Conservation (phyloP, 2,888 invertebrate genomes). For the Masnerella sp. region DNA sequence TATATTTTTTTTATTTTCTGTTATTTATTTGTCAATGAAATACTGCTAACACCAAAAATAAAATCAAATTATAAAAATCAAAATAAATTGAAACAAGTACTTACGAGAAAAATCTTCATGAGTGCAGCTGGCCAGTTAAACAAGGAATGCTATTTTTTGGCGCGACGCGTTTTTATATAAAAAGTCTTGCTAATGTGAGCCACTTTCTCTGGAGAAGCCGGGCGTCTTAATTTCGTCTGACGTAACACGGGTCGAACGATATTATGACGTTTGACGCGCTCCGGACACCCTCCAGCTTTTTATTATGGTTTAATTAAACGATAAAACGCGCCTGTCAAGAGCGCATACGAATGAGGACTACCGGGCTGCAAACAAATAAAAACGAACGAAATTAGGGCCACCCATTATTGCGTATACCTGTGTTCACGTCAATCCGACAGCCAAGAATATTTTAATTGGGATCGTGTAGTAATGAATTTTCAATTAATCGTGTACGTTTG, state of each 20-base stretch:
- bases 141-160: slow-evolving; percentile 66
- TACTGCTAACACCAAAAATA: too few species aligned
- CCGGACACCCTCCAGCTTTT: slow-evolving; percentile 30
- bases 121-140: slow-evolving; percentile 62
- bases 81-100: too few species aligned
- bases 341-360: slow-evolving; percentile 33
- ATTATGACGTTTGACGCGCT: slow-evolving; percentile 49
- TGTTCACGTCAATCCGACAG: too few species aligned
- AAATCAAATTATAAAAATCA: too few species aligned
- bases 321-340: slow-evolving; percentile 39
- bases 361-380: too few species aligned
- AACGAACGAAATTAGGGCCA: too few species aligned
- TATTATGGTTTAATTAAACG: slow-evolving; percentile 49
- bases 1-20: too few species aligned
- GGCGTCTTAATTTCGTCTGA: slow-evolving; percentile 65
- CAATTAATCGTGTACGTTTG: too few species aligned
- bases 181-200: slow-evolving; percentile 62
- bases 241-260: slow-evolving; percentile 58
- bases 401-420: too few species aligned
- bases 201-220: slow-evolving; percentile 70
- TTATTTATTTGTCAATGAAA: too few species aligned
- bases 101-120: slow-evolving; percentile 69
- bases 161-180: slow-evolving; percentile 67
- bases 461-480: too few species aligned
- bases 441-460: too few species aligned